Base-by-base conservation (phyloP, 1,140 invertebrate genomes). In the Steinernema feltiae region DNA sequence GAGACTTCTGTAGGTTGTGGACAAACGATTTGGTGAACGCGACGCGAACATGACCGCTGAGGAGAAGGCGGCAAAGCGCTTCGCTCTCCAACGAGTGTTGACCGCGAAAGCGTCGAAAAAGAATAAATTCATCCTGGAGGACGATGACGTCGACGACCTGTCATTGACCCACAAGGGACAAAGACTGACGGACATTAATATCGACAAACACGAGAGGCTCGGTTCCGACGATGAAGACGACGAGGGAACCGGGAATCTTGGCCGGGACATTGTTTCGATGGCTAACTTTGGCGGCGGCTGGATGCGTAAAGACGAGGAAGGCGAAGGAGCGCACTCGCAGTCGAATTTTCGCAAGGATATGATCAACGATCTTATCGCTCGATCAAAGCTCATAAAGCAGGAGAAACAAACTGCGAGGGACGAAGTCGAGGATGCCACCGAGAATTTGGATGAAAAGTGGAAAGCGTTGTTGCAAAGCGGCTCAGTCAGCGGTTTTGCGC, bases 151-250 rank as follows among this genome's bases (percentile, higher is more conserved):
- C 12, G 72, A 15, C 35, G 18, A 7, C 7, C 15, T 71, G 30
- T 21, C 32, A 12, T 71, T 80, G 1, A 80, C 79, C 0, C 79
- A 80, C 73, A 41, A 76, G 12, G 79, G 79, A 30, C 69, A 78
- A 29, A 71, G 74, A 15, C 72, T 80, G 0, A 72, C 79, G 1
- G 78, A 77, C n/a, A n/a, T n/a, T n/a, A n/a, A n/a, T 29, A 77
- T 80, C 29, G 41, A 76, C 17, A 80, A 80, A 70, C 75, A 74
- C 76, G 79, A 80, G 27, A 71, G 72, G n/a, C 27, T 71, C 53
- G 71, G 30, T 27, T 77, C 75, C 1, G 79, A 80, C 70, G 80
- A 82, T 41, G 79, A 80, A 31, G 79, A 80, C 21, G 79, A 76
- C 18, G 71, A 73, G 17, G 53, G 24, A 3, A 63, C 53, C 24